These are phyloP conservation scores for Tenodera sinensis DNA, from an alignment of 2,888 invertebrate genomes.

Conservation along the genomic window DNA sequence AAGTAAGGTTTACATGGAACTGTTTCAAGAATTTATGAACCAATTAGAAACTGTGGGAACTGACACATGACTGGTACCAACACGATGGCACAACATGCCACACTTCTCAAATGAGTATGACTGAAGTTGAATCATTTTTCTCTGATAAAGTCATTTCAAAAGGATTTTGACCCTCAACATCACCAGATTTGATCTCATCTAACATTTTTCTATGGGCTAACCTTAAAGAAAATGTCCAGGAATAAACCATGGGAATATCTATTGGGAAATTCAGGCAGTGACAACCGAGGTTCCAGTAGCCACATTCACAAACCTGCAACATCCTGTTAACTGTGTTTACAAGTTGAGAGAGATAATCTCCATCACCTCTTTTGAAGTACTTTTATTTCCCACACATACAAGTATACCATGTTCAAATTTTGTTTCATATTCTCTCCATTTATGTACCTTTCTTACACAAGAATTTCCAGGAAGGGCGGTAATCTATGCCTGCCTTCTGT, in stretches of 20 bases:
- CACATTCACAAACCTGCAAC: not conserved
- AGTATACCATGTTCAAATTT: no score
- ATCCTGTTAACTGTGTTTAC: not conserved
- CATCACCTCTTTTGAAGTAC: not conserved
- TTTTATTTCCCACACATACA: no score
- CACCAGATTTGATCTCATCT: not conserved
- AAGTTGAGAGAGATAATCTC: not conserved
- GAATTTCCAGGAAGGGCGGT: no score
- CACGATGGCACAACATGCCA: not conserved
- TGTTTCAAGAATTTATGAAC: not conserved
- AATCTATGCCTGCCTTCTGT: no score
- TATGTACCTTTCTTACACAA: no score
- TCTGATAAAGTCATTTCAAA: no score
- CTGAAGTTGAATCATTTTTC: not conserved
- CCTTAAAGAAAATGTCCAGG: not conserved
- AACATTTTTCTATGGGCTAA: not conserved
- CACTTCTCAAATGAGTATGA: not conserved
- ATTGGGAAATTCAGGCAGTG: not conserved
- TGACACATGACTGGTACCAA: not conserved
- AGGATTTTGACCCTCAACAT: not conserved
- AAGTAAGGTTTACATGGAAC: not conserved
- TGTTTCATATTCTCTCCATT: no score
- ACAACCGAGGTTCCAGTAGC: not conserved
- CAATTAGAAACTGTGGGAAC: not conserved
- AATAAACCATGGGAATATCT: not conserved